These are phyloP conservation scores for Ascidia mentula DNA, from an alignment of 23 tunicate species.

Conservation along the genomic window DNA sequence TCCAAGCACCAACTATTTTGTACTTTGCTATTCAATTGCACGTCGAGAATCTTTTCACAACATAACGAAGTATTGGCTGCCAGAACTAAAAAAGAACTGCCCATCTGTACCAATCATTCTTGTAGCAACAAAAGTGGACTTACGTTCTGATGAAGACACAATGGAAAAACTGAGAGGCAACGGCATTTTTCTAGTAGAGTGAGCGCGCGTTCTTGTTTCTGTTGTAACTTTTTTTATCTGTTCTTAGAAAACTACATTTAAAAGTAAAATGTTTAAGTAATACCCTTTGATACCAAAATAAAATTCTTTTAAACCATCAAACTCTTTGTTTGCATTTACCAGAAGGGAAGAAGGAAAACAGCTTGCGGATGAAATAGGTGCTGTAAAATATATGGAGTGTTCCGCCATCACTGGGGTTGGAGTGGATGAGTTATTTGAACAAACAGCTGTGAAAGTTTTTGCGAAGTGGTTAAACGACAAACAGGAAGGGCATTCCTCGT, in stretches of 20 bases:
- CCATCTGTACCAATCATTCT: background rate
- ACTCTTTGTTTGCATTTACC: too few relatives aligned
- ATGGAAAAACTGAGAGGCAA: background rate
- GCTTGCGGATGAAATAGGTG: background rate
- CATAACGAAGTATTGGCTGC: background rate
- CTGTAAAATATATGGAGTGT: constrained; percentile 14
- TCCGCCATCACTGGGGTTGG: background rate
- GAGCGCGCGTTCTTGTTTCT: too few relatives aligned
- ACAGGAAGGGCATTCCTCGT: background rate
- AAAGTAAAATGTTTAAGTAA: too few relatives aligned
- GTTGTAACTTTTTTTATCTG: too few relatives aligned
- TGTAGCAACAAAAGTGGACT: background rate
- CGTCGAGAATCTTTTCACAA: background rate
- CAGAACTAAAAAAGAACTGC: background rate
- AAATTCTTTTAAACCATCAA: too few relatives aligned
- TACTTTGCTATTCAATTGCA: background rate
- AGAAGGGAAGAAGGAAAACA: background rate
- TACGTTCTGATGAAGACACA: background rate
- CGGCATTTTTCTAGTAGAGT: background rate
- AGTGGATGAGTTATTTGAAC: constrained; percentile 8
- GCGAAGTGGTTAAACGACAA: background rate
- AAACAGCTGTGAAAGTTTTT: background rate
- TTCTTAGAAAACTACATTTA: too few relatives aligned
- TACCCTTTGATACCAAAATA: too few relatives aligned
- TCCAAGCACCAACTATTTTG: background rate